These are phyloP conservation scores for Luperina testacea DNA, from an alignment of 2,888 invertebrate species.

Conservation along the genomic window DNA sequence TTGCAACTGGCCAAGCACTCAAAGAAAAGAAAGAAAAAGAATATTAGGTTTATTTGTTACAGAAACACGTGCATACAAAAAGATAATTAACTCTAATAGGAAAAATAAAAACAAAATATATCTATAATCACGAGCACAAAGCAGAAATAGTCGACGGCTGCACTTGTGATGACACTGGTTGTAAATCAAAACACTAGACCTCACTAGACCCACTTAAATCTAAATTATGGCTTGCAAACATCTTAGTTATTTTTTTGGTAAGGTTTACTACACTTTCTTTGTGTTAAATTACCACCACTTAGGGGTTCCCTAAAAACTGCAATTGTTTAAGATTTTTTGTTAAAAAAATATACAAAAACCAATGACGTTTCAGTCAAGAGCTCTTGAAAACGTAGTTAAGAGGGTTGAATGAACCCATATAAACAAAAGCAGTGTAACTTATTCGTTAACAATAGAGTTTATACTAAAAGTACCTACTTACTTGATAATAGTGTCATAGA, in stretches of 20 bases:
- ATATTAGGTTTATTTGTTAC: too few species aligned
- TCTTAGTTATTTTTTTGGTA: background rate
- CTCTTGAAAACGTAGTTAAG: slow-evolving; percentile 18
- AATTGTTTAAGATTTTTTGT: background rate
- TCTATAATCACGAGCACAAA: too few species aligned
- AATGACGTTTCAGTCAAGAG: slow-evolving; percentile 1
- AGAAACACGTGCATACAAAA: too few species aligned
- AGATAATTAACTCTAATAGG: too few species aligned
- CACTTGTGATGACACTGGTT: background rate
- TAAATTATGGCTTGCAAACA: background rate
- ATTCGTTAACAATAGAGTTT: slow-evolving; percentile 36
- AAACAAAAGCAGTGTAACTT: slow-evolving; percentile 39
- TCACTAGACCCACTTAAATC: background rate
- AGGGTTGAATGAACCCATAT: slow-evolving; percentile 40
- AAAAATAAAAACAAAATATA: too few species aligned
- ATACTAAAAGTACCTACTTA: slow-evolving; percentile 25
- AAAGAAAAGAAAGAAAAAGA: too few species aligned
- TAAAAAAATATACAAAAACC: background rate
- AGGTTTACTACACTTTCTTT: slow-evolving; percentile 2
- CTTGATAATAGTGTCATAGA: slow-evolving; percentile 11
- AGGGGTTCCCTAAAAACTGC: background rate
- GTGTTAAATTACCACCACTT: background rate
- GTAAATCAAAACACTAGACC: background rate
- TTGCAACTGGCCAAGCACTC: too few species aligned
- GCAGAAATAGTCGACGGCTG: too few species aligned